These are phyloP conservation scores for Hypselothyrea guttata DNA, from an alignment of 2,888 invertebrate genomes.

Conservation along the genomic window DNA sequence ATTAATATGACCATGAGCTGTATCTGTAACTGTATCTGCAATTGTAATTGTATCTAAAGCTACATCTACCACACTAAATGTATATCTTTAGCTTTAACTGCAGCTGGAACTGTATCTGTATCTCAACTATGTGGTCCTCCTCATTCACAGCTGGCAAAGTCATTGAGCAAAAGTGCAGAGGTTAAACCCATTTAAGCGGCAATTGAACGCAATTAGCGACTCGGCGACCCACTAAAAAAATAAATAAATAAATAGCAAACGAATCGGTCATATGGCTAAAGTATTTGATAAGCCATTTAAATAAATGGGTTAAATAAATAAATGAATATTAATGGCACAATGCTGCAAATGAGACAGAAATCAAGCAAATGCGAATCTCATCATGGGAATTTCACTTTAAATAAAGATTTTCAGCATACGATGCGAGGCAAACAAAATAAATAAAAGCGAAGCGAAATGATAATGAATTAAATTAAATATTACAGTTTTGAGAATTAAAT, in stretches of 20 bases:
- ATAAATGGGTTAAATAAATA: background rate
- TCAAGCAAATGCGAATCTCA: too few species aligned
- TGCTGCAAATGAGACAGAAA: too few species aligned
- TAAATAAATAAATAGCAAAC: background rate
- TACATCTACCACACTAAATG: too few species aligned
- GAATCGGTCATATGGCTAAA: background rate
- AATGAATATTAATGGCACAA: background rate
- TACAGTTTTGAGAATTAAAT: too few species aligned
- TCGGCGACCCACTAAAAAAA: background rate
- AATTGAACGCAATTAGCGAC: constrained; percentile 58
- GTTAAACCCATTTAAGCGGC: constrained; percentile 58
- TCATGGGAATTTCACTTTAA: too few species aligned
- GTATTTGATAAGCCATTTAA: constrained; percentile 6
- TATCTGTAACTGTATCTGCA: background rate
- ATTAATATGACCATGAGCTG: constrained; percentile 20
- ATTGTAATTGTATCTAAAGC: too few species aligned
- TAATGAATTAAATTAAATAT: too few species aligned
- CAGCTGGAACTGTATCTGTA: background rate
- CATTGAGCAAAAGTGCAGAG: constrained; percentile 49
- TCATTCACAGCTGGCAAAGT: constrained; percentile 23
- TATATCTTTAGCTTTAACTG: too few species aligned
- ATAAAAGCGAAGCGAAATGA: too few species aligned
- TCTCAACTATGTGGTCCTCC: constrained; percentile 3
- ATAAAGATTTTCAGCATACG: too few species aligned
- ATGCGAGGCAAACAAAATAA: too few species aligned